phyloP scores from a whole-genome alignment of 2,113 vertebrate species.

The Mirza zaza region DNA sequence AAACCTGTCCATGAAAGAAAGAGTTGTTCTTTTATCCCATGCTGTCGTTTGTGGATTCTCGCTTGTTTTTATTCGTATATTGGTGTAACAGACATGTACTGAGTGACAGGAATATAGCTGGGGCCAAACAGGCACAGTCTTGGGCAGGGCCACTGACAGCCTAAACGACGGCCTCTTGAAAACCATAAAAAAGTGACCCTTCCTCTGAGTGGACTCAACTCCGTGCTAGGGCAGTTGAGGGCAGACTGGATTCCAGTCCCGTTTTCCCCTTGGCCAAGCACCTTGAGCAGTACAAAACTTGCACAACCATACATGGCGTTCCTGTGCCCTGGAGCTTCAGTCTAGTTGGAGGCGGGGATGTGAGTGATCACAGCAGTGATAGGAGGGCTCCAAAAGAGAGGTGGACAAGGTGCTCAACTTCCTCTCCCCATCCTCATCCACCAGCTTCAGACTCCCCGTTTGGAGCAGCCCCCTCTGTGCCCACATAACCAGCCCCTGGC shows the following conservation, averaged over 20 bases:
- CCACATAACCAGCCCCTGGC: not conserved
- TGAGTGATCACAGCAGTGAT: not conserved
- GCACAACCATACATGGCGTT: accelerated
- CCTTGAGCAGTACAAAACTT: not conserved
- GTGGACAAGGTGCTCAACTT: not conserved
- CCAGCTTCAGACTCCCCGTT: not conserved
- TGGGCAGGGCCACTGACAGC: not conserved
- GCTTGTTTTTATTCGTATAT: not conserved
- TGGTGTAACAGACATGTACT: not conserved
- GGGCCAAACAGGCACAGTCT: not conserved
- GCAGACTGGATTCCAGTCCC: not conserved
- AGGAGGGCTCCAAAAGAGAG: not conserved
- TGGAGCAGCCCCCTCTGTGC: not conserved
- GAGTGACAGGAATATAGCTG: not conserved
- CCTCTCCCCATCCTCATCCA: not conserved
- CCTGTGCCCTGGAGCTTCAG: not conserved
- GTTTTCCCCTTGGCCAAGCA: not conserved
- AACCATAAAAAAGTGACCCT: not conserved
- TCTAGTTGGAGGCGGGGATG: not conserved
- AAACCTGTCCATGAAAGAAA: not conserved
- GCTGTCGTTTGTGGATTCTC: not conserved
- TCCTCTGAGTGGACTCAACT: not conserved
- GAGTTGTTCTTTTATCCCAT: not conserved
- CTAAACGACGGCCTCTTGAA: not conserved
- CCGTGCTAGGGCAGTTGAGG: not conserved